A percentile compares a stretch with the other conserved stretches of the same genome.
Conservation (phyloP, 1,140 invertebrate genomes). For the Drosophila pruinosa region DNA sequence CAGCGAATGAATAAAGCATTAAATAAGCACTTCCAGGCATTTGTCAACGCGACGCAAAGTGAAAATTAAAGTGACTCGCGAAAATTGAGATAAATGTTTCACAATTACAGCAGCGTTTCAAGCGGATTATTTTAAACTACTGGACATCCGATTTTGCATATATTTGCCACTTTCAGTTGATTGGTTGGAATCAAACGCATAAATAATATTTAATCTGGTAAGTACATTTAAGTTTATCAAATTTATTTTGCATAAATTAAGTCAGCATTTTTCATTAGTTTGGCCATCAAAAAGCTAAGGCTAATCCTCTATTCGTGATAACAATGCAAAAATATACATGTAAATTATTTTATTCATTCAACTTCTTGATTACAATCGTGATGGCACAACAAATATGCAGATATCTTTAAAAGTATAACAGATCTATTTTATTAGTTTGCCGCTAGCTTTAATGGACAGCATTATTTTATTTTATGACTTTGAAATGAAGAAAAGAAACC, state of each 20-base stretch:
- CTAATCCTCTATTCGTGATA: too few relatives aligned
- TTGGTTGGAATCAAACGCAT: constrained; percentile 1
- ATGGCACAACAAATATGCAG: too few relatives aligned
- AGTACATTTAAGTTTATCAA: not conserved
- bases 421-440: too few relatives aligned
- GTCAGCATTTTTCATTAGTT: too few relatives aligned
- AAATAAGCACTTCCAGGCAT: constrained; percentile 73
- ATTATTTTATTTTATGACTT: too few relatives aligned
- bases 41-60: constrained; percentile 62
- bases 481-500: too few relatives aligned
- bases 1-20: constrained; percentile 75
- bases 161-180: too few relatives aligned
- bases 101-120: constrained; percentile 18
- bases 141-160: not conserved
- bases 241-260: not conserved
- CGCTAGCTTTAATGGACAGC: not conserved
- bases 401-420: too few relatives aligned
- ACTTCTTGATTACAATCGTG: too few relatives aligned
- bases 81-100: constrained; percentile 68
- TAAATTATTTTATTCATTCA: too few relatives aligned
- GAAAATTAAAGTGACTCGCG: constrained; percentile 70
- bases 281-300: too few relatives aligned
- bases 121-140: constrained; percentile 16
- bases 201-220: constrained; percentile 1
- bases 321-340: too few relatives aligned